Evolutionary conservation across 2,888 invertebrate species (phyloP).

Genomic region (Monoplex corrugatus): DNA sequence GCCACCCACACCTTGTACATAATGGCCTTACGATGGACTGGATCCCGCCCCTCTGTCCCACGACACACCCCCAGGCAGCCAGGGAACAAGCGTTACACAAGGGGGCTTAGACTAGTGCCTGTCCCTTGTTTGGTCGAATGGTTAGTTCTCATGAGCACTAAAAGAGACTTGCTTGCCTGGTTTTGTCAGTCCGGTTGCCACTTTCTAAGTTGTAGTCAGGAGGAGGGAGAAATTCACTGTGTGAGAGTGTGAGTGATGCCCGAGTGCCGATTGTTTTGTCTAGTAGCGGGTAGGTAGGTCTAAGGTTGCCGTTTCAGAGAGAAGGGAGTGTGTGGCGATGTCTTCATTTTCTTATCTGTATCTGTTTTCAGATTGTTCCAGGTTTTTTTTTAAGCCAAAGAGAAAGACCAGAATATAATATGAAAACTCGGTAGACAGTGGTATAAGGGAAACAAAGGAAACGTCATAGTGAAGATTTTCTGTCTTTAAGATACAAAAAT

Average conservation of each 20-base stretch:
- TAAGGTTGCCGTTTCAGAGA: neutral
- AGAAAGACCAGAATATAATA: too few relatives aligned
- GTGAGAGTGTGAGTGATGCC: neutral
- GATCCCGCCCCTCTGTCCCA: neutral
- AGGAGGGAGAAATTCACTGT: neutral
- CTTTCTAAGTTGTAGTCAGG: neutral
- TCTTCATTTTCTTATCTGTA: neutral
- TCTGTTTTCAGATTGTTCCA: neutral
- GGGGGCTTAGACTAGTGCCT: conserved; percentile 41
- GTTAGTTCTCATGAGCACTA: neutral
- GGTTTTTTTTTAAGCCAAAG: neutral
- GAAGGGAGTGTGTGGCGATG: neutral
- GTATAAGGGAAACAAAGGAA: too few relatives aligned
- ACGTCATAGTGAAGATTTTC: too few relatives aligned
- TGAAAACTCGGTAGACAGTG: conserved; percentile 10
- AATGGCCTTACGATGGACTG: conserved; percentile 18
- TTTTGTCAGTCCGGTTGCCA: conserved; percentile 1
- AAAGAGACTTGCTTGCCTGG: neutral
- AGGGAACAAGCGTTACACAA: neutral
- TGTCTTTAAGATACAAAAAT: too few relatives aligned
- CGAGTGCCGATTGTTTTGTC: neutral
- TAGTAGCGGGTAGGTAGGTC: neutral
- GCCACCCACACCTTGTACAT: conserved; percentile 30
- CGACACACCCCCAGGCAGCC: conserved; percentile 24
- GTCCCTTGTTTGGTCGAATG: conserved; percentile 35